Conservation (phyloP, 2,797 vertebrate species). For the Melanotaenia trifasciata region DNA sequence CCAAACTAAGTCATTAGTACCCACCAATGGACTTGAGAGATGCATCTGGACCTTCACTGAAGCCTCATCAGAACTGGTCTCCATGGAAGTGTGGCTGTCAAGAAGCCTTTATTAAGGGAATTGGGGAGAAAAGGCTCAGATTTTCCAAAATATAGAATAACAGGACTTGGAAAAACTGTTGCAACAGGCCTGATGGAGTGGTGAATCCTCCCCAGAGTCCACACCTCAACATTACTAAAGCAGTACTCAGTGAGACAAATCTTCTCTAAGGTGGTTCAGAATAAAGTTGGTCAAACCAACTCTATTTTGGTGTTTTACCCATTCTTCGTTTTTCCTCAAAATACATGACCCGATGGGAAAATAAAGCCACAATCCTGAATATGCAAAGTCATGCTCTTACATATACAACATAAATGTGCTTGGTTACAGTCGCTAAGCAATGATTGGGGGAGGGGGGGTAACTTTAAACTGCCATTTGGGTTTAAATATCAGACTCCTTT, state of each 20-base stretch:
- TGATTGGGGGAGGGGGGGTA: not conserved
- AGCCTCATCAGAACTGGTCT: not conserved
- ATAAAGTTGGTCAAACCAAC: not conserved
- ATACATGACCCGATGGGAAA: not conserved
- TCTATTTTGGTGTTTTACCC: not conserved
- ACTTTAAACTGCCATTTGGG: not conserved
- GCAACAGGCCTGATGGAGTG: not conserved
- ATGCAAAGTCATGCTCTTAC: not conserved
- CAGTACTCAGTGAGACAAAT: not conserved
- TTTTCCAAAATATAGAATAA: not conserved
- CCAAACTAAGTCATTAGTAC: too few relatives aligned
- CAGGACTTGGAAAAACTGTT: not conserved
- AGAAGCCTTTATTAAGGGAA: not conserved
- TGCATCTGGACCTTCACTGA: too few relatives aligned
- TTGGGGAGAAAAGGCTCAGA: not conserved
- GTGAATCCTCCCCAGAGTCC: not conserved
- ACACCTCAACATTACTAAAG: not conserved
- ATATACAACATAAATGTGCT: not conserved
- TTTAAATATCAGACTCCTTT: not conserved
- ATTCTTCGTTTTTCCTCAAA: not conserved
- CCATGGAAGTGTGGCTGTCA: not conserved
- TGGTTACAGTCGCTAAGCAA: slow-evolving; percentile 11
- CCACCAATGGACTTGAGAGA: too few relatives aligned
- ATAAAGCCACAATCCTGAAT: not conserved
- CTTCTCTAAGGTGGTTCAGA: not conserved